phyloP scores from a whole-genome alignment of 2,888 invertebrate species.

The Synanthedon vespiformis region DNA sequence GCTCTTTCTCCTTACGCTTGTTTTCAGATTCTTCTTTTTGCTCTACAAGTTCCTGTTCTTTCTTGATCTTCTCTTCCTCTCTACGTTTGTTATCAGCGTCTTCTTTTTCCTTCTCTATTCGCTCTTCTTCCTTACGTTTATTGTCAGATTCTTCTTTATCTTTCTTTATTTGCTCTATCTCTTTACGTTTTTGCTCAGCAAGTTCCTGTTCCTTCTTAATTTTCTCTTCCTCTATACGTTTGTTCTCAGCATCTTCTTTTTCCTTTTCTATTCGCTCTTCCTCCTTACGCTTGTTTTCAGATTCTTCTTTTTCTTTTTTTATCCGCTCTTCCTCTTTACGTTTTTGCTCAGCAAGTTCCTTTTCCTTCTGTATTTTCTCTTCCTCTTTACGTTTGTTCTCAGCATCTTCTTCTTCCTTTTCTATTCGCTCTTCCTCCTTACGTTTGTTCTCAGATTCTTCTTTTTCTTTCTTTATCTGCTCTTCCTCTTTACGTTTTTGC shows the following conservation, averaged over 20 bases:
- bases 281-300: too few species aligned
- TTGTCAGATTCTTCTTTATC: slow-evolving; percentile 1
- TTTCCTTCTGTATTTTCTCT: slow-evolving; percentile 3
- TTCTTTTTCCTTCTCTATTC: slow-evolving; percentile 1
- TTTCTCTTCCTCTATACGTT: not conserved
- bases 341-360: not conserved
- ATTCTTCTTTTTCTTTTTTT: too few species aligned
- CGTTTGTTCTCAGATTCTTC: slow-evolving; percentile 2
- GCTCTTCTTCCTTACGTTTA: slow-evolving; percentile 2
- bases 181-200: slow-evolving; percentile 12
- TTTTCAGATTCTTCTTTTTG: slow-evolving; percentile 3
- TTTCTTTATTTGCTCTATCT: slow-evolving; percentile 1
- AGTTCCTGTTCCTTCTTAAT: not conserved
- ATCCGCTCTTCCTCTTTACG: slow-evolving; percentile 1
- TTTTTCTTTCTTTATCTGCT: slow-evolving; percentile 4
- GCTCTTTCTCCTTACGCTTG: not conserved
- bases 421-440: slow-evolving; percentile 2
- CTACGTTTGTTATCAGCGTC: slow-evolving; percentile 1
- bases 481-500: slow-evolving; percentile 12
- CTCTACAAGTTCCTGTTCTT: not conserved
- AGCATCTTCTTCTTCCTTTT: slow-evolving; percentile 9
- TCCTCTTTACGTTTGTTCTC: not conserved
- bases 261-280: slow-evolving; percentile 4
- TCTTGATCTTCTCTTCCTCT: slow-evolving; percentile 1
- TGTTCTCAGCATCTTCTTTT: slow-evolving; percentile 7